These are phyloP conservation scores for Cetonia aurata DNA, from an alignment of 2,888 invertebrate genomes.

Conservation along the genomic window DNA sequence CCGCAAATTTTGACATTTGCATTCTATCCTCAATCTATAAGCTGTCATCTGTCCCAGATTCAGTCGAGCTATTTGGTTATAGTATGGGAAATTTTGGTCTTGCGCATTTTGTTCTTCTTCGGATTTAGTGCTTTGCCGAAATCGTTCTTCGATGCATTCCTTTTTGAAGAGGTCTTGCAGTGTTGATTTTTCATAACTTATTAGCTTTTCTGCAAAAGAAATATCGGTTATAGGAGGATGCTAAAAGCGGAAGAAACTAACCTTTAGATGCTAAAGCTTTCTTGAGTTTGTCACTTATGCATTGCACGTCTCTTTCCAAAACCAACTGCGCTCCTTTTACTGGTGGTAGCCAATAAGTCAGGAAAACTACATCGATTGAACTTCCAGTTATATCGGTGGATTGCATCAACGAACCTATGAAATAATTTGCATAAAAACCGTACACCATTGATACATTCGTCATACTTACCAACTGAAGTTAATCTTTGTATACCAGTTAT, in stretches of 20 bases:
- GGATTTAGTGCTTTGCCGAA: constrained; percentile 37
- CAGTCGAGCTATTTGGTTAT: constrained; percentile 62
- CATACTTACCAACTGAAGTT: constrained; percentile 62
- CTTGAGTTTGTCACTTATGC: constrained; percentile 70
- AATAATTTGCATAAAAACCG: constrained; percentile 33
- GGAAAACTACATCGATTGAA: constrained; percentile 76
- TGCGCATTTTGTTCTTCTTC: constrained; percentile 39
- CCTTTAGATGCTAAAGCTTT: constrained; percentile 55
- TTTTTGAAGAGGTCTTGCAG: constrained; percentile 60
- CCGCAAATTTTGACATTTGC: constrained; percentile 69
- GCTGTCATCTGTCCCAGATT: constrained; percentile 77
- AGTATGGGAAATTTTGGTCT: constrained; percentile 63
- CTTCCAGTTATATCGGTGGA: constrained; percentile 61
- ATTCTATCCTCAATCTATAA: constrained; percentile 73
- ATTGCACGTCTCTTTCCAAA: constrained; percentile 74
- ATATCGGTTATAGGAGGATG: not conserved
- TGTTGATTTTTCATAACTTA: constrained; percentile 57
- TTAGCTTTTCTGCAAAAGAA: constrained; percentile 54
- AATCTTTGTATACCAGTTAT: constrained; percentile 57
- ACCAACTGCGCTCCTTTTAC: constrained; percentile 70
- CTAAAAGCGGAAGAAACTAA: constrained; percentile 43
- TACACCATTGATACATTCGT: not conserved
- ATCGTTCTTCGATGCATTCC: constrained; percentile 66
- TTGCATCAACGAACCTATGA: constrained; percentile 59
- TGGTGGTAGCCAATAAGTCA: constrained; percentile 81